phyloP scores from a whole-genome alignment of 2,113 vertebrate species.

The Oryzias curvinotus region DNA sequence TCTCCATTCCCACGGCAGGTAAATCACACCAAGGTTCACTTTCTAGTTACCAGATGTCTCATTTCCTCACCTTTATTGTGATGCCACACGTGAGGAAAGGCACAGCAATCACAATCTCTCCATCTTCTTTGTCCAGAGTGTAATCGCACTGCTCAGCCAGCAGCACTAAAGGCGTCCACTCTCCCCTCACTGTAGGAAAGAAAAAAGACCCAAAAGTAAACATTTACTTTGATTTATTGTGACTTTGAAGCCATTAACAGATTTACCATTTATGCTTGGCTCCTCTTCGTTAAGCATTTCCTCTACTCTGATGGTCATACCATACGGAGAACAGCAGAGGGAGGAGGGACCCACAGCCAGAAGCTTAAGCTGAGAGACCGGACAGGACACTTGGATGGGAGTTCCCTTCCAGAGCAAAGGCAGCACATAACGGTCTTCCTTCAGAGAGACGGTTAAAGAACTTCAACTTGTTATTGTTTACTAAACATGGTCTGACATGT shows the following conservation, averaged over 20 bases:
- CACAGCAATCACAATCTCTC: constrained; percentile 14
- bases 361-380: constrained; percentile 10
- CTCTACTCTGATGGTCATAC: constrained; percentile 38
- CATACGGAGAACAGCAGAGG: constrained; percentile 51
- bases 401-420: constrained; percentile 62
- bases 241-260: too few species aligned
- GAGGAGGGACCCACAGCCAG: constrained; percentile 1
- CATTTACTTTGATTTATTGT: too few species aligned
- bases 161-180: constrained; percentile 49
- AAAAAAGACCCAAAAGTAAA: too few species aligned
- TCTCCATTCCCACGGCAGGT: too few species aligned
- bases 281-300: constrained; percentile 2
- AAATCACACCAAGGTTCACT: too few species aligned
- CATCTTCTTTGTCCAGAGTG: constrained; percentile 28
- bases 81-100: constrained; percentile 57
- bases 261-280: constrained; percentile 52
- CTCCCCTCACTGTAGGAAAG: constrained; percentile 49
- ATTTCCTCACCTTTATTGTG: constrained; percentile 40
- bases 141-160: constrained; percentile 56
- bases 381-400: constrained; percentile 55
- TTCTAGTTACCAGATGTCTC: too few species aligned
- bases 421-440: constrained; percentile 52
- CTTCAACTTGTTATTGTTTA: too few species aligned
- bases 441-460: neutral
- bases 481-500: too few species aligned